Evolutionary conservation across 2,113 vertebrate species (phyloP), one percentile per base, ranked within the genome.

Genomic region (Athene cunicularia): DNA sequence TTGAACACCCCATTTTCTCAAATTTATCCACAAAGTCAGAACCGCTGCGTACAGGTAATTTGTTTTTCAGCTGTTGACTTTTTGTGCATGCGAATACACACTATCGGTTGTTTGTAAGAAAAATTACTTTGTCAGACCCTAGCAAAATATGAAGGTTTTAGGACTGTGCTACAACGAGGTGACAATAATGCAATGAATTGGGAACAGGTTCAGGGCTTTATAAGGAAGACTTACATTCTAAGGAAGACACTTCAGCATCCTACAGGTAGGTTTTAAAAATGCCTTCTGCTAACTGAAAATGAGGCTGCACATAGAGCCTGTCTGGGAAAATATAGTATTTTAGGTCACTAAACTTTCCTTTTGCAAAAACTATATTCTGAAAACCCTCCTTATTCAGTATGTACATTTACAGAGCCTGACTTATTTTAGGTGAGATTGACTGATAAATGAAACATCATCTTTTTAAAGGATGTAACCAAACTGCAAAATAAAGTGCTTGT

Each of bases 391-490:
- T 86, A 75, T 20, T 95, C 26, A 97, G 12, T 67, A 70, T 60
- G 11, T 86, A 60, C 26, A 86, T 84, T 92, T 83, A 92, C n/a
- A 95, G 60, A 91, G 52, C 12, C 58, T 77, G 39, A 58, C 26
- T 82, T 59, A 47, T 50, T 86, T 75, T 71, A 91, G 67, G 30
- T 58, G 37, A 93, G 23, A 91, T 2, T 62, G 58, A 87, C 16
- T 47, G 45, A 14, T 24, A 81, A 39, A 92, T 83, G 27, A 70
- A 79, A 66, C 59, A 80, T 12, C 37, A 71, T 45, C n/a, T 27
- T 70, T 88, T 94, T 79, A 79, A 92, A 97, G 81, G 95, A 97
- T 39, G 33, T 23, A 96, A 94, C 35, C 68, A 77, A 85, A 87
- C 55, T 56, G 43, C 52, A 92, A 86, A 83, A 91, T 27, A 33